Evolutionary conservation across 2,113 vertebrate genomes (phyloP), one percentile per base, ranked within the genome.

Genomic region (Thamnaconus septentrionalis): DNA sequence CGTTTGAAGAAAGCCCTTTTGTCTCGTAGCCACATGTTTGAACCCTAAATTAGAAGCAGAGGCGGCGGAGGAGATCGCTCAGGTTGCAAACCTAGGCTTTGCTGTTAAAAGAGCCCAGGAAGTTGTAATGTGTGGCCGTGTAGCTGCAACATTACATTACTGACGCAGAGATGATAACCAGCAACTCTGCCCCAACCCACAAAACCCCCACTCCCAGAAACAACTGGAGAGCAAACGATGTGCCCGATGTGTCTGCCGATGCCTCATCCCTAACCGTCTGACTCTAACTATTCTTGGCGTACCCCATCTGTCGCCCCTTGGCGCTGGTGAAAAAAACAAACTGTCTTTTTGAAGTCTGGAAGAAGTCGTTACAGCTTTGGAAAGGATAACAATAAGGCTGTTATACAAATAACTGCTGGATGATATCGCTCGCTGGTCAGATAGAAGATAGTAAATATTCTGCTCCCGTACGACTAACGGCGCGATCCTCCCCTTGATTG

Each of bases 281-380:
- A 86, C 68, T 75, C 49, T 86, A 87, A 91, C 73, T n/a, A 54
- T 59, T 57, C 48, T 49, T 79, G 83, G 78, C 85, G 76, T 83
- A 59, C 71, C 62, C 86, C 89, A 88, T 91, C 86, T 90, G 88
- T 89, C 70, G 54, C 63, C 69, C 72, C 55, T 66, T 54, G 66
- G 53, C 56, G 59, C 68, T 60, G 18, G 18, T 31, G 18, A 31
- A 31, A 31, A 31, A 31, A 31, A 31, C 1, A 31, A 31, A 31
- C 84, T 83, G 80, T 71, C 70, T 85, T 85, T 90, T 82, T 88
- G 80, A 89, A 84, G 84, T 88, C 66, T 76, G 60, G 65, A 85
- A 81, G 75, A 84, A 74, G 71, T 76, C 84, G 55, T 66, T 69
- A 56, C 54, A 61, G 54, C 47, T 63, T 60, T 69, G 78, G 61